phyloP scores from a whole-genome alignment of 2,113 vertebrate genomes.

The Carassius auratus region DNA sequence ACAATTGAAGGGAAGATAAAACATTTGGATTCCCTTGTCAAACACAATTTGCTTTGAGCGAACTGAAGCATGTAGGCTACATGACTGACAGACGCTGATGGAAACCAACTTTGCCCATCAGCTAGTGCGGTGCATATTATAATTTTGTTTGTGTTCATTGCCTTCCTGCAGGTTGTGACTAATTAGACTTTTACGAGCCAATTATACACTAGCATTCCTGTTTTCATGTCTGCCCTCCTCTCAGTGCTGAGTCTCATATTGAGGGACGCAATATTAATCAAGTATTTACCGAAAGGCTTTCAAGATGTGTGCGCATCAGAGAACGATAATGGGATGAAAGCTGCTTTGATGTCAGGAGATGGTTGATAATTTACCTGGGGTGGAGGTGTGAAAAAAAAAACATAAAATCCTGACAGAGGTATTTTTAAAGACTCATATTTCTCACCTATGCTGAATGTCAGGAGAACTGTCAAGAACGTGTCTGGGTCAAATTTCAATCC shows the following conservation, averaged over 20 bases:
- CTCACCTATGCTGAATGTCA: neutral
- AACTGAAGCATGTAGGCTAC: neutral
- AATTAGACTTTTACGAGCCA: constrained; percentile 67
- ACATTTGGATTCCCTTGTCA: neutral
- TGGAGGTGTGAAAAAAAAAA: neutral
- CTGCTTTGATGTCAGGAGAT: constrained; percentile 5
- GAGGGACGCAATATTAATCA: constrained; percentile 39
- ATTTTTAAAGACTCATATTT: neutral
- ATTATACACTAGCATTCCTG: constrained; percentile 54
- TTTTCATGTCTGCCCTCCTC: constrained; percentile 32
- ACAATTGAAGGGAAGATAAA: neutral
- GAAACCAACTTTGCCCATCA: constrained; percentile 50
- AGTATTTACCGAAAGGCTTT: constrained; percentile 31
- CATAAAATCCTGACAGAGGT: neutral
- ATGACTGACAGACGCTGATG: constrained; percentile 66
- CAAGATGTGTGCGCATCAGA: constrained; percentile 19
- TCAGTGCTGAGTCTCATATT: neutral
- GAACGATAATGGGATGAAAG: constrained; percentile 26
- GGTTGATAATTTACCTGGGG: constrained; percentile 12
- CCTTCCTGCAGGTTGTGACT: constrained; percentile 65
- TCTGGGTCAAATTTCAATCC: too few species aligned
- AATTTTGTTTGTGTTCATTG: constrained; percentile 67
- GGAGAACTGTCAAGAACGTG: neutral
- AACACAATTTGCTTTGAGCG: constrained; percentile 16
- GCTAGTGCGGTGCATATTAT: constrained; percentile 67